Conservation (phyloP, 2,797 vertebrate species). For the Sebastes baramenuke region DNA sequence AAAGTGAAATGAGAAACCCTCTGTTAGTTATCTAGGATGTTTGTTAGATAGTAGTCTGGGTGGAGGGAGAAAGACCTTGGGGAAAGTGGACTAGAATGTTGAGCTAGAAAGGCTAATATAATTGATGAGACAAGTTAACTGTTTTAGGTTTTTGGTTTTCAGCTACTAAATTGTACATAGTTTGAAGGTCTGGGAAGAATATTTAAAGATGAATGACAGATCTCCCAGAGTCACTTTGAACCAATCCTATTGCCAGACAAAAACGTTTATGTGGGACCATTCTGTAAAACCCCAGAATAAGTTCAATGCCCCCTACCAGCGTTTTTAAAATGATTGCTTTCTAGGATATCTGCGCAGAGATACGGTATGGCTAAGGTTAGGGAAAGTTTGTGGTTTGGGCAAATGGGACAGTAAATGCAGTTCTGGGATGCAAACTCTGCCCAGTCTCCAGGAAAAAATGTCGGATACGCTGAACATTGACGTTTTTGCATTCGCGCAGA, state of each 20-base stretch:
- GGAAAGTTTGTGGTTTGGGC: not conserved
- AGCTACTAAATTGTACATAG: not conserved
- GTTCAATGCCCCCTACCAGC: not conserved
- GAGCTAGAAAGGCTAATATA: not conserved
- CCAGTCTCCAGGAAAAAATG: not conserved
- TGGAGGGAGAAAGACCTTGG: not conserved
- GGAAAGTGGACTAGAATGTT: not conserved
- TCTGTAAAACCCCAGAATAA: not conserved
- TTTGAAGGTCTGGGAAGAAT: not conserved
- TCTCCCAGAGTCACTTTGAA: not conserved
- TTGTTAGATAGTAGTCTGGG: not conserved
- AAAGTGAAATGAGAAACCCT: not conserved
- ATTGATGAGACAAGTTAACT: not conserved
- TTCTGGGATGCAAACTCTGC: not conserved
- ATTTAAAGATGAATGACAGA: not conserved
- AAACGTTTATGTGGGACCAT: not conserved
- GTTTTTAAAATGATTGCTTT: not conserved
- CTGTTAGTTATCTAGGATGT: not conserved
- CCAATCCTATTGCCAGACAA: too few species aligned
- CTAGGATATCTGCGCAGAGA: not conserved
- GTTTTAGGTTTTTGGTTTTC: not conserved
- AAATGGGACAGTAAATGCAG: not conserved
- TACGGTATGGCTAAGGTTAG: not conserved
- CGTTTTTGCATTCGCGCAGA: not conserved
- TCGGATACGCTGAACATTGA: not conserved